Percentiles rank a stretch among this genome's conserved stretches.
These are phyloP conservation scores for Siniperca chuatsi DNA, from an alignment of 2,113 vertebrate genomes.

Conservation along the genomic window DNA sequence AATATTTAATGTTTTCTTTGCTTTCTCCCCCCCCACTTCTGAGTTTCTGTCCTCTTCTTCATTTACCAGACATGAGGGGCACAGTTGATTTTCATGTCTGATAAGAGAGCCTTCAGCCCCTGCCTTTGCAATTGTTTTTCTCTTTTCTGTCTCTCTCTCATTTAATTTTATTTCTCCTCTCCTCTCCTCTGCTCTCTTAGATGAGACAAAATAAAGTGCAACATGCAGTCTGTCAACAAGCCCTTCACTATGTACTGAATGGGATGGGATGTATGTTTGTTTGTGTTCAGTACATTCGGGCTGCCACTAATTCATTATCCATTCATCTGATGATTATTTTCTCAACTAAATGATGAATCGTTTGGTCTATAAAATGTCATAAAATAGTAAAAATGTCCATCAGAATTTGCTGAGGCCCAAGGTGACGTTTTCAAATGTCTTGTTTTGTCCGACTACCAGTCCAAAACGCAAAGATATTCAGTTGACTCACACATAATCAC, in stretches of 20 bases:
- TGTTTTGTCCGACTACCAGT: neutral
- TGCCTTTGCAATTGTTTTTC: neutral
- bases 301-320: neutral
- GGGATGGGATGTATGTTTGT: neutral
- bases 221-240: neutral
- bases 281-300: neutral
- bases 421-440: neutral
- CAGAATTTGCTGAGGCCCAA: too few relatives aligned
- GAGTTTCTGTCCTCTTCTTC: constrained; percentile 4
- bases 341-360: neutral
- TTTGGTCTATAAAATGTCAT: neutral
- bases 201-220: constrained; percentile 1
- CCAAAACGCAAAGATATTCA: neutral
- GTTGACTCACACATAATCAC: neutral
- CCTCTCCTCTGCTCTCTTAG: neutral
- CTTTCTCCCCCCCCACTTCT: neutral
- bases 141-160: neutral
- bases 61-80: neutral
- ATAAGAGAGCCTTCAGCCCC: neutral
- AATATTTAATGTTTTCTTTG: constrained; percentile 44
- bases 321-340: neutral
- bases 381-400: neutral
- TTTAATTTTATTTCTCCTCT: neutral
- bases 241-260: neutral
- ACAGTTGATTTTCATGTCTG: neutral